phyloP scores from a whole-genome alignment of 2,797 vertebrate genomes.

The Anniella stebbinsi region DNA sequence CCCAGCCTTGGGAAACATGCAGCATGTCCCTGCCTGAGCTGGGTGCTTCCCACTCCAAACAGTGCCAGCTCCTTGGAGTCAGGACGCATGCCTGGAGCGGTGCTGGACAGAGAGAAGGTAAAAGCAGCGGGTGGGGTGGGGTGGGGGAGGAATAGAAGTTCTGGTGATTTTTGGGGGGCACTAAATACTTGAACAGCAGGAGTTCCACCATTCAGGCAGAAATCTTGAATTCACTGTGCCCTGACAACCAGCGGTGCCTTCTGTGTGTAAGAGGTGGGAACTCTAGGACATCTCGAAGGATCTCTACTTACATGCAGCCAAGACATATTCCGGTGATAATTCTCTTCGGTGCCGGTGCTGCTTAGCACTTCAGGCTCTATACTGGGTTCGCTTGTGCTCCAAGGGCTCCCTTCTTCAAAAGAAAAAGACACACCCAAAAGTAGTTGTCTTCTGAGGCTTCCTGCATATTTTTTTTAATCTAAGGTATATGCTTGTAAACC shows the following conservation, averaged over 20 bases:
- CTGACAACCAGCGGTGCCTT: background rate
- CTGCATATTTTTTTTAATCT: conserved; percentile 73
- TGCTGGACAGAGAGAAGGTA: background rate
- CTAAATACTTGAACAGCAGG: background rate
- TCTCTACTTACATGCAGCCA: conserved; percentile 93
- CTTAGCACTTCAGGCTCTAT: conserved; percentile 95
- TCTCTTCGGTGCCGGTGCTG: conserved; percentile 90
- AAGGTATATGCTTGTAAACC: conserved; percentile 75
- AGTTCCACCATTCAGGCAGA: background rate
- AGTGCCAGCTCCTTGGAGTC: background rate
- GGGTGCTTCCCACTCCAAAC: background rate
- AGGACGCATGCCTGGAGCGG: background rate
- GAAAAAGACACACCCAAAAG: conserved; percentile 78
- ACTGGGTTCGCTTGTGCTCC: conserved; percentile 97
- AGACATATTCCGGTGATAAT: conserved; percentile 97
- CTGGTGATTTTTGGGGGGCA: background rate
- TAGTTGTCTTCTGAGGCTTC: conserved; percentile 68
- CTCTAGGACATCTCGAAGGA: background rate
- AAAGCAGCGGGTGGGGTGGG: too few species aligned
- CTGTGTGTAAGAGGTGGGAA: conserved; percentile 6
- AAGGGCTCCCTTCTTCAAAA: conserved; percentile 93
- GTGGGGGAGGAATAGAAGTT: background rate
- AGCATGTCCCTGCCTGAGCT: background rate
- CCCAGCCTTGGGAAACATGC: background rate
- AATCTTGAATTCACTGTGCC: background rate